Percentiles rank a stretch among this genome's conserved stretches.
phyloP scores from a whole-genome alignment of 2,888 invertebrate species.

The Suillia variegata region DNA sequence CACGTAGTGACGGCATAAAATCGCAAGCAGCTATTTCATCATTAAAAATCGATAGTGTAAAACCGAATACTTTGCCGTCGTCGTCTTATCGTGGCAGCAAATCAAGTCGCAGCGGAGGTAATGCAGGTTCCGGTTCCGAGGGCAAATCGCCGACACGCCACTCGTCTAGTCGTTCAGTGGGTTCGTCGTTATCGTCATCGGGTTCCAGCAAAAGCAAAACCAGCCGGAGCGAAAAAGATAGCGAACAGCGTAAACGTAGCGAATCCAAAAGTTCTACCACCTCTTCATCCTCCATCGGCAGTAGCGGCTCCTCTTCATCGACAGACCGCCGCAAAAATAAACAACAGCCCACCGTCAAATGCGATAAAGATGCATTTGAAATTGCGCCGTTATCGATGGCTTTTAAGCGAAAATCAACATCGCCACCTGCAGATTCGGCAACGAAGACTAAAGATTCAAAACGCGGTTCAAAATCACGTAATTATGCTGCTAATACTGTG shows the following conservation, averaged over 20 bases:
- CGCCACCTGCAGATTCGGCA: constrained; percentile 46
- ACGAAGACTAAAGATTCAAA: constrained; percentile 43
- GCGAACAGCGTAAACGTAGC: constrained; percentile 47
- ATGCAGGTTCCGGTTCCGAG: constrained; percentile 34
- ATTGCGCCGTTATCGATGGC: constrained; percentile 34
- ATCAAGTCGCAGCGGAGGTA: constrained; percentile 37
- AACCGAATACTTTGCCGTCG: no score
- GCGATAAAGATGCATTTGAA: constrained; percentile 40
- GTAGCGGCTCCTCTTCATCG: constrained; percentile 37
- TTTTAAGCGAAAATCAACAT: constrained; percentile 49
- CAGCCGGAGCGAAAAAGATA: constrained; percentile 30
- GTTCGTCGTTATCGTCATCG: constrained; percentile 14
- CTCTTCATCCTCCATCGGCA: constrained; percentile 44
- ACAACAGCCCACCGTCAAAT: constrained; percentile 16
- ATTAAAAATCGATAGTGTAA: no score
- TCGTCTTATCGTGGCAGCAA: constrained; percentile 18
- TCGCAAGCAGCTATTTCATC: no score
- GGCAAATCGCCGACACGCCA: constrained; percentile 49
- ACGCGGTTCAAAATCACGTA: constrained; percentile 34
- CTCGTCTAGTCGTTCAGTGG: constrained; percentile 26
- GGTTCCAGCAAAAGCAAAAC: constrained; percentile 39
- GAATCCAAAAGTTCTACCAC: constrained; percentile 49
- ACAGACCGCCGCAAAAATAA: constrained; percentile 38
- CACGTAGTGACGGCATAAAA: constrained; percentile 12
- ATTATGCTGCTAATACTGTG: constrained; percentile 25